phyloP scores from a whole-genome alignment of 2,888 invertebrate species.

The Meloe dianella region DNA sequence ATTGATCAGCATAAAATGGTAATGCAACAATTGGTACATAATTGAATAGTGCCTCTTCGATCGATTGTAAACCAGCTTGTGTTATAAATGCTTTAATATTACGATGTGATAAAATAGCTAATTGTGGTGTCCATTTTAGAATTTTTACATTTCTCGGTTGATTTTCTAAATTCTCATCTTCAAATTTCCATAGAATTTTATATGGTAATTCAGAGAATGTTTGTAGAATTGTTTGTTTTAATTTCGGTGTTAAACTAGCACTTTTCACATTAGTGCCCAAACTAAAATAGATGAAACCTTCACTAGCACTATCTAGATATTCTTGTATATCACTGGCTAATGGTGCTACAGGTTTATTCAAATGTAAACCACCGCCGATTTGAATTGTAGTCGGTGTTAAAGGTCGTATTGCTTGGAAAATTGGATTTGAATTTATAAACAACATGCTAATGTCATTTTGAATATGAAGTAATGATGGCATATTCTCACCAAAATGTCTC shows the following conservation, averaged over 20 bases:
- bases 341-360: conserved; percentile 29
- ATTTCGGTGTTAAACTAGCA: conserved; percentile 46
- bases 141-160: conserved; percentile 54
- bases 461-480: conserved; percentile 43
- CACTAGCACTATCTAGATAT: conserved; percentile 50
- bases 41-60: conserved; percentile 40
- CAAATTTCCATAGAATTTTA: conserved; percentile 59
- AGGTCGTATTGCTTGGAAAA: conserved; percentile 49
- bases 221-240: conserved; percentile 47
- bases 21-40: conserved; percentile 40
- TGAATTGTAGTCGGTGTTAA: conserved; percentile 50
- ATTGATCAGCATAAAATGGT: conserved; percentile 42
- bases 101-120: conserved; percentile 48
- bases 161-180: conserved; percentile 45
- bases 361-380: conserved; percentile 49
- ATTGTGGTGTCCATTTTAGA: conserved; percentile 55
- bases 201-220: conserved; percentile 56
- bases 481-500: conserved; percentile 48
- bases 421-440: conserved; percentile 50
- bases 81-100: conserved; percentile 37
- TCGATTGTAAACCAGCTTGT: conserved; percentile 41
- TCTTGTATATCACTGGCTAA: conserved; percentile 46
- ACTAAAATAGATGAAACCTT: conserved; percentile 57
- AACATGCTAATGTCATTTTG: conserved; percentile 49
- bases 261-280: conserved; percentile 57